Evolutionary conservation across 1,140 invertebrate genomes (phyloP), one percentile per base, ranked within the genome.

Genomic region (Metaphire vulgaris): DNA sequence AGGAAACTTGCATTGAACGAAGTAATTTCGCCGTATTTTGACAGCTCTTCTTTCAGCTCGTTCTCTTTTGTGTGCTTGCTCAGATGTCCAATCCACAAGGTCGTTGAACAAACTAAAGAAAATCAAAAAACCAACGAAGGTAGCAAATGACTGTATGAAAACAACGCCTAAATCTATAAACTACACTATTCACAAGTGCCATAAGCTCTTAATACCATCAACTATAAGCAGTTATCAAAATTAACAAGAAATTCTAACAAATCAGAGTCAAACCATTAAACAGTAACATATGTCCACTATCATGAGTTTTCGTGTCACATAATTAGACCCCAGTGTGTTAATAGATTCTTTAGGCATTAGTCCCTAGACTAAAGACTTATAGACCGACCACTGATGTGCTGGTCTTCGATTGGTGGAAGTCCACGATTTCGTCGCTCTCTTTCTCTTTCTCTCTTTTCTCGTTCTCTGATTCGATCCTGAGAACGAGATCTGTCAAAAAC

Each of bases 31-130:
- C 96, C 95, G 85, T 92, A 92, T 83, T 92, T 92, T 64, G 94
- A 94, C 85, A 98, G 96, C 41, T 93, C 92, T 85, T 95, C 92
- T 0, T 92, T 93, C 34, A 98, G 87, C 85, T 97, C 95, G 85
- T 97, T 93, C 83, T 95, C 93, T 76, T 94, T 93, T 0, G 96
- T 94, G 74, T 95, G 87, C 87, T 97, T 98, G 0, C 95, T 95
- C 64, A 99, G 87, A 88, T 98, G 96, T 0, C 96, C 96, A 79
- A 98, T 92, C 95, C 96, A 99, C n/a, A 99, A 85, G 6, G 96
- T 99, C n/a, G 94, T 97, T 81, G 93, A 95, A 87, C 96, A 98
- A 78, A 99, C 94, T 94, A 56, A 6, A 56, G 41, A 56, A 6
- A 56, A 21, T 12, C 41, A 56, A 21, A 56, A 6, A 56, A 56